These are phyloP conservation scores for Arrhamphus sclerolepis DNA, from an alignment of 2,797 vertebrate genomes.

Conservation along the genomic window DNA sequence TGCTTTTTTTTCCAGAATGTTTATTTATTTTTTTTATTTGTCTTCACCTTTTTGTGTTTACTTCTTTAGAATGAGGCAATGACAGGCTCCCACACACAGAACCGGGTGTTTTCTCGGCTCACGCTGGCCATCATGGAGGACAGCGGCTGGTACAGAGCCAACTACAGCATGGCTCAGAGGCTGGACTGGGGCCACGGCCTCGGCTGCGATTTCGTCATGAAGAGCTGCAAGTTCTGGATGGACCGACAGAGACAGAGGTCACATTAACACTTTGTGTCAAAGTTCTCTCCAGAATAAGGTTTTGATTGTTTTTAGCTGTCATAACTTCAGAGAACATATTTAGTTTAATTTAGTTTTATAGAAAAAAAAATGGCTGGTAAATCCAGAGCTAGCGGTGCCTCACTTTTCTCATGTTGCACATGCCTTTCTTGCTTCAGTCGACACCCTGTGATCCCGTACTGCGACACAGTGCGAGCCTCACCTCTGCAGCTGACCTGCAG, in stretches of 20 bases:
- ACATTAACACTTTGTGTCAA: conserved; percentile 33
- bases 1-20: rapidly evolving
- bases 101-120: conserved; percentile 94
- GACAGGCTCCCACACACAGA: conserved; percentile 98
- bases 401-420: background rate
- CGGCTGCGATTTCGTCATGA: conserved; percentile 95
- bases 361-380: no score
- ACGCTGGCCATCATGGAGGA: conserved; percentile 98
- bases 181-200: conserved; percentile 93
- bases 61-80: conserved; percentile 93
- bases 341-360: no score
- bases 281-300: background rate
- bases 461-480: conserved; percentile 88
- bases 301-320: no score
- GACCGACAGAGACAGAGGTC: conserved; percentile 87
- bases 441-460: conserved; percentile 86
- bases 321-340: no score
- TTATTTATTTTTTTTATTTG: background rate
- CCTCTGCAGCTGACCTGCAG: conserved; percentile 94
- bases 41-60: no score
- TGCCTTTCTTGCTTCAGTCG: conserved; percentile 75
- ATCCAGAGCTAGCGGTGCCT: no score
- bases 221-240: conserved; percentile 99
- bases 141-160: conserved; percentile 96
- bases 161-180: conserved; percentile 96